Base-by-base conservation (phyloP, 2,797 vertebrate species). In the Sebastes minor region DNA sequence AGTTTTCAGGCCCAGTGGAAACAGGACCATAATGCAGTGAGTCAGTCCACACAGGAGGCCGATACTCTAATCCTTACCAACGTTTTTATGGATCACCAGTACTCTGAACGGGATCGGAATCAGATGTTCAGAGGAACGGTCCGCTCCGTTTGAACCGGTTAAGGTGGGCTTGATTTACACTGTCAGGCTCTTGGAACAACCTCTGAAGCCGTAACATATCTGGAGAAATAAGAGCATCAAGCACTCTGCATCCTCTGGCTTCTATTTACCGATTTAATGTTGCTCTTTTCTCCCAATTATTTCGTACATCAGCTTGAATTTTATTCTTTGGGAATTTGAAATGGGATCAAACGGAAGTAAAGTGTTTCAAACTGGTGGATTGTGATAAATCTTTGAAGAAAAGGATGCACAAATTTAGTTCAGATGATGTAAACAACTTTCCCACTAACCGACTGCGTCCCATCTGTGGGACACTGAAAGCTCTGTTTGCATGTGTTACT, bases 31-130 rank as follows among this genome's bases (percentile, higher is more conserved):
- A 65, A 61, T 25, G 16, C 55, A 46, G 28, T n/a, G 78, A 86
- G 80, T 76, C 83, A 71, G 56, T 84, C 72, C 71, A 82, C 86
- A 86, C 92, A 91, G 88, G 83, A 88, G 88, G 87, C 83, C 74
- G 60, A 64, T 77, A 78, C 87, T 90, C 76, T 91, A 91, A 91
- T 94, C 82, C 85, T 78, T 92, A 92, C 92, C 91, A 88, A 90
- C 72, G 77, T 89, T 85, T 94, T 88, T 81, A 88, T 88, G 80
- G 84, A 80, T 88, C 73, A 71, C 70, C 56, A 67, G 82, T 38
- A 38, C 35, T 57, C 84, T 49, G 79, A 81, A 42, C 52, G 2
- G 78, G 90, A 91, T 91, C 78, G 79, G 63, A 86, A 75, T 91
- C 88, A 91, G 84, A 90, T 90, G 91, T 93, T 88, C 23, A 30